phyloP scores from a whole-genome alignment of 2,888 invertebrate species.

The Microdon myrmicae region DNA sequence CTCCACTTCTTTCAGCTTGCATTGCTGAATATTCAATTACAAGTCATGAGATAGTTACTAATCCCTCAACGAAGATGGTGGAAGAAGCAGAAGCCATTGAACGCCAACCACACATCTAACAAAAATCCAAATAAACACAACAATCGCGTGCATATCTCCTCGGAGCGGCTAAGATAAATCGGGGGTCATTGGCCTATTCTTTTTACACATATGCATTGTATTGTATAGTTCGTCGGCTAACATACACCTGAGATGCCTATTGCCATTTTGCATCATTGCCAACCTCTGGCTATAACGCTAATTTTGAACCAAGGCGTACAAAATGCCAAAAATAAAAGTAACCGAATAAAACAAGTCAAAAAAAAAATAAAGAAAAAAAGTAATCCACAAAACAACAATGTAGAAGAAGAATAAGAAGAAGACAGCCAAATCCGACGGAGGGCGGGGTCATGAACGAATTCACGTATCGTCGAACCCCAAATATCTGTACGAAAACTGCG shows the following conservation, averaged over 20 bases:
- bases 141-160: constrained; percentile 25
- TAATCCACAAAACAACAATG: constrained; percentile 10
- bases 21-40: too few species aligned
- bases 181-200: constrained; percentile 37
- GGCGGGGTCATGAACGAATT: constrained; percentile 48
- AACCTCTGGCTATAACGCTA: constrained; percentile 48
- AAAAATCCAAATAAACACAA: constrained; percentile 17
- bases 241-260: constrained; percentile 41
- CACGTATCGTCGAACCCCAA: constrained; percentile 42
- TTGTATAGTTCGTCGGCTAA: constrained; percentile 27
- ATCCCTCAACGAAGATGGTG: constrained; percentile 12
- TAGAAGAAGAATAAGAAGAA: too few species aligned
- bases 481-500: constrained; percentile 5
- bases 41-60: too few species aligned
- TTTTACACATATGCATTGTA: constrained; percentile 40
- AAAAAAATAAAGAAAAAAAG: constrained; percentile 12
- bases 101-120: constrained; percentile 12
- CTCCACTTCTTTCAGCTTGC: too few species aligned
- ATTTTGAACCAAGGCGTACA: too few species aligned
- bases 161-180: constrained; percentile 11
- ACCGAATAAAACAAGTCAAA: constrained; percentile 1
- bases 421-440: too few species aligned
- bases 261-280: constrained; percentile 20
- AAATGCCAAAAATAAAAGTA: constrained; percentile 7
- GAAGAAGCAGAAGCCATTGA: neutral